phyloP scores from a whole-genome alignment of 2,113 vertebrate species.

The Dromiciops gliroides region DNA sequence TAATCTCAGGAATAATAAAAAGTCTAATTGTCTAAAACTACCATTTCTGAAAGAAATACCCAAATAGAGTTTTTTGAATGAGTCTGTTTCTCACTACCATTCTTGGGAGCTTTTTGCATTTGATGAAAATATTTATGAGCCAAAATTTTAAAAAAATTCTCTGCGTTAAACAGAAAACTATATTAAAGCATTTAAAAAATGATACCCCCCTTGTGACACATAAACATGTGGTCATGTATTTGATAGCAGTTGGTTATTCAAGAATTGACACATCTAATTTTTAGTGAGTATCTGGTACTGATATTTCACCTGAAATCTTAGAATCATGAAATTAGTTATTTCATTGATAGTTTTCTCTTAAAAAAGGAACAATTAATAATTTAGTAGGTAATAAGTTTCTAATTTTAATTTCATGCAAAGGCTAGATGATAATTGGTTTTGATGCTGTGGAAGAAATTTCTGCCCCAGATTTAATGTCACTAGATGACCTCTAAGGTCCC shows the following conservation, averaged over 20 bases:
- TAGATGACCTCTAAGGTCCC: neutral
- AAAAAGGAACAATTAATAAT: neutral
- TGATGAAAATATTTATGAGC: slow-evolving; percentile 6
- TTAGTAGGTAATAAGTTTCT: neutral
- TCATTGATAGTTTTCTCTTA: slow-evolving; percentile 34
- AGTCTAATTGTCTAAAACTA: neutral
- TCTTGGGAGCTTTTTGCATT: neutral
- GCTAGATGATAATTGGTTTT: neutral
- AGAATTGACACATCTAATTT: neutral
- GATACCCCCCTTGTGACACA: neutral
- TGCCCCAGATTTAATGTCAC: neutral
- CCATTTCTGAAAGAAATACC: slow-evolving; percentile 23
- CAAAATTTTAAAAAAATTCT: neutral
- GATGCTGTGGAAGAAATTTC: neutral
- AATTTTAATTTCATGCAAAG: neutral
- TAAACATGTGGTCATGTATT: neutral
- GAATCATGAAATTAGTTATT: neutral
- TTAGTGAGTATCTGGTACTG: neutral
- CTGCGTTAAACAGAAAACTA: neutral
- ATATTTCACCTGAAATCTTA: neutral
- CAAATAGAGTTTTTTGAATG: neutral
- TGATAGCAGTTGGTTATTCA: neutral
- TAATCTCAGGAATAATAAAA: neutral
- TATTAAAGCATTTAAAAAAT: neutral
- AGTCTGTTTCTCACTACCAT: neutral